Evolutionary conservation across 1,140 invertebrate genomes (phyloP), one percentile per base, ranked within the genome.

Genomic region (Drosophila arawakana): DNA sequence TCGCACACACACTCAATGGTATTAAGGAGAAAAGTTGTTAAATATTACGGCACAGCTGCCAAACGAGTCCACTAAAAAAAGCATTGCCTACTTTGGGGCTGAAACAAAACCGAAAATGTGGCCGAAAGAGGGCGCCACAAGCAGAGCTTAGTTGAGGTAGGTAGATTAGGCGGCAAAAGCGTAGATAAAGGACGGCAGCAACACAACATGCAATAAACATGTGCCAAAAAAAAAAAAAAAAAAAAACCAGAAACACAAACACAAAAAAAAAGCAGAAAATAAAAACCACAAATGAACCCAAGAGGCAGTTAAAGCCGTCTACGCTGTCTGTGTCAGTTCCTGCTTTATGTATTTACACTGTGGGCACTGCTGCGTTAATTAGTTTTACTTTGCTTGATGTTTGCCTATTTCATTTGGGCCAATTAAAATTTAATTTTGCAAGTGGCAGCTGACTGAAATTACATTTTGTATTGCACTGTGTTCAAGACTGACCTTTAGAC

Each of bases 121-220:
- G 75, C 72, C 79, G 81, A 79, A 85, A 81, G 79, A 82, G 75
- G 82, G 62, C 18, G 60, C 66, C 34, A 44, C 65, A 66, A 58
- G 44, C 57, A n/a, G 65, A 66, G 50, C 47, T 35, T 49, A 66
- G 67, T 76, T 78, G 68, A 82, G 60, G 69, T 69, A 60, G 76
- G 49, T 41, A 73, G 67, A 73, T 72, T 76, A 78, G 62, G 62
- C 25, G 61, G 57, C 63, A 61, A 71, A 62, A 65, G 62, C 68
- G 76, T 69, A 76, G 77, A 76, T 73, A 73, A 79, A 62, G 54
- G 76, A 49, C 67, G 66, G 30, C 57, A 67, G 59, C 50, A 81
- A 59, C 72, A 88, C 52, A 86, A 76, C 76, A 79, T 88, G 80
- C 80, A 82, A 85, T 86, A 85, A 85, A 86, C 81, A 76, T 82